Conservation (phyloP, 2,113 vertebrate species). For the Rhynchopsitta pachyrhyncha region DNA sequence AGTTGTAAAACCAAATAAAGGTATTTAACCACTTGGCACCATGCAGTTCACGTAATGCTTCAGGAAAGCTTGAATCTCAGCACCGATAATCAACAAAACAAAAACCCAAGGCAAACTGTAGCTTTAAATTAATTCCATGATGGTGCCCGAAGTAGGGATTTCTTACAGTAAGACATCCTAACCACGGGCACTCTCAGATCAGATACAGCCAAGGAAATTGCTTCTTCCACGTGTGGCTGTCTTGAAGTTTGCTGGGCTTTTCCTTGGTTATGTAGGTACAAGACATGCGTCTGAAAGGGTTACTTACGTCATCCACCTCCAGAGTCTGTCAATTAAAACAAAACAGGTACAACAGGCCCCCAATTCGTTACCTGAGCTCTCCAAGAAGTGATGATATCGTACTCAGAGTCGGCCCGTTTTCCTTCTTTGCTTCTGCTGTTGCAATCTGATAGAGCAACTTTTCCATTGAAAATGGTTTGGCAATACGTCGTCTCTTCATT, state of each 20-base stretch:
- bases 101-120: neutral
- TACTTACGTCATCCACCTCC: neutral
- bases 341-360: neutral
- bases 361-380: constrained; percentile 89
- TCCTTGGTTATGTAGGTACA: neutral
- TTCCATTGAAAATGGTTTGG: constrained; percentile 99
- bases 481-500: constrained; percentile 93
- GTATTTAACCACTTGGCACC: neutral
- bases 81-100: neutral
- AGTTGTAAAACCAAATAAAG: neutral
- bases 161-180: neutral
- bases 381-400: constrained; percentile 94
- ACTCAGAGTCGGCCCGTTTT: constrained; percentile 92
- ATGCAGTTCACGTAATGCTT: neutral
- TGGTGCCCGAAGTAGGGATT: neutral
- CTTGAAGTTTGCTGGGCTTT: neutral
- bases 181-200: neutral
- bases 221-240: neutral
- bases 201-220: neutral
- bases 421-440: constrained; percentile 94
- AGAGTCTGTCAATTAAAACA: constrained; percentile 29
- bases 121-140: neutral
- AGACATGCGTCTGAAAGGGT: neutral
- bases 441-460: constrained; percentile 99
- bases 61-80: neutral